phyloP scores from a whole-genome alignment of 2,113 vertebrate species.

The Beaufortia kweichowensis region DNA sequence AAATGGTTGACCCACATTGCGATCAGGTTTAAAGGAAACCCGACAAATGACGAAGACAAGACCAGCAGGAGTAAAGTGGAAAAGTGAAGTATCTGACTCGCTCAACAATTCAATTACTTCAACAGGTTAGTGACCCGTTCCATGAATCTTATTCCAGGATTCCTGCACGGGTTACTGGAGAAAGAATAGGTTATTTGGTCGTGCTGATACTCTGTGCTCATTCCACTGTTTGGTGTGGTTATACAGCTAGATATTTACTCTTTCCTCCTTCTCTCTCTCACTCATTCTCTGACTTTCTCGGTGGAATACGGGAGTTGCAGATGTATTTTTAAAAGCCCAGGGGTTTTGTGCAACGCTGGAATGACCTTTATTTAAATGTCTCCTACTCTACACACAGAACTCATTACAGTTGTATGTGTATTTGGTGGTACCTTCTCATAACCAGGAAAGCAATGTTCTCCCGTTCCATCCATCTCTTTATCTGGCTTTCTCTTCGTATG shows the following conservation, averaged over 20 bases:
- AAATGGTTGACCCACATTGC: too few relatives aligned
- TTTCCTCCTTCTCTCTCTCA: slow-evolving; percentile 48
- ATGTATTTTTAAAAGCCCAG: slow-evolving; percentile 75
- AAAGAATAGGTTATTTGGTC: not conserved
- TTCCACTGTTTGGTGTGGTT: slow-evolving; percentile 69
- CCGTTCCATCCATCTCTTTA: not conserved
- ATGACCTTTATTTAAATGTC: slow-evolving; percentile 82
- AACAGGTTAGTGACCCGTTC: slow-evolving; percentile 27
- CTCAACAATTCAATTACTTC: slow-evolving; percentile 27
- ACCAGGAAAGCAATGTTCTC: slow-evolving; percentile 48
- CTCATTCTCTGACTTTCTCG: not conserved
- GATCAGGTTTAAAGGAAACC: not conserved
- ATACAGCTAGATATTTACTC: slow-evolving; percentile 71
- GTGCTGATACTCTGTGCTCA: slow-evolving; percentile 32
- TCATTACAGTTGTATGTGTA: slow-evolving; percentile 78
- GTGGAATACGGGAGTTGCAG: slow-evolving; percentile 58
- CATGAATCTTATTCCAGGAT: slow-evolving; percentile 25
- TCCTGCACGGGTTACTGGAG: slow-evolving; percentile 31
- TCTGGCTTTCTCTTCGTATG: not conserved
- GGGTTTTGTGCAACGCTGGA: slow-evolving; percentile 69
- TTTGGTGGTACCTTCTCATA: slow-evolving; percentile 64
- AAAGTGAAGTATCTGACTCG: not conserved
- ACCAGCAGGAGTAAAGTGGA: not conserved
- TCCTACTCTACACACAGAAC: slow-evolving; percentile 71
- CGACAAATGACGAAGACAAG: too few relatives aligned